These are phyloP conservation scores for Coracopsis vasa DNA, from an alignment of 2,113 vertebrate species.

Conservation along the genomic window DNA sequence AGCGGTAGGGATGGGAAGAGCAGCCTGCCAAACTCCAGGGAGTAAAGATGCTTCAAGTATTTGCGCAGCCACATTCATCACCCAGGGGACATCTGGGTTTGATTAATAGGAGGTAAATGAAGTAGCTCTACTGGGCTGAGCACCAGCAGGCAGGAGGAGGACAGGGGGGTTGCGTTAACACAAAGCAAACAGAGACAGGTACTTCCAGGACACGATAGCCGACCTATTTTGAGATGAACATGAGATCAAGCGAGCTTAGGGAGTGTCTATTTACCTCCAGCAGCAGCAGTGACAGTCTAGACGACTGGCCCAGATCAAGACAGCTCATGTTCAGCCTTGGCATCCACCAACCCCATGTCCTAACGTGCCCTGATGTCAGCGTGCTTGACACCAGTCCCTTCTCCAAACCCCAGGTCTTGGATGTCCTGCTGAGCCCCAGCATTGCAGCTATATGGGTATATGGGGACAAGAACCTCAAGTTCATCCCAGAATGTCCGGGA, in stretches of 20 bases:
- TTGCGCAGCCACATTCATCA: background rate
- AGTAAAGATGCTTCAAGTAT: background rate
- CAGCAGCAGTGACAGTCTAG: background rate
- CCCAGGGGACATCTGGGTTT: background rate
- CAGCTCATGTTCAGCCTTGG: background rate
- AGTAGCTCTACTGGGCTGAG: background rate
- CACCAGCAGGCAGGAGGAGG: background rate
- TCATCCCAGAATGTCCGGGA: background rate
- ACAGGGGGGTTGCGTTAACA: background rate
- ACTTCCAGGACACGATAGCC: background rate
- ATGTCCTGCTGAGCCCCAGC: background rate
- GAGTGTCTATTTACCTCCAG: background rate
- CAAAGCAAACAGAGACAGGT: background rate
- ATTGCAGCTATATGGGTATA: background rate
- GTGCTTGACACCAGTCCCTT: background rate
- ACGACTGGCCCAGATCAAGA: background rate
- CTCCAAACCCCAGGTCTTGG: fast-evolving
- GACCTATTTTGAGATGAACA: background rate
- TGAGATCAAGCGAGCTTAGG: background rate
- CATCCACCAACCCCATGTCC: background rate
- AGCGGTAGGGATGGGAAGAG: background rate
- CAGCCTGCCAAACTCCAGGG: background rate
- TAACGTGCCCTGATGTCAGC: background rate
- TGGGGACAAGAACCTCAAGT: background rate
- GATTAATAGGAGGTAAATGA: constrained; percentile 10